Evolutionary conservation across 2,113 vertebrate genomes (phyloP), one percentile per base, ranked within the genome.

Genomic region (Cephalopholis sonnerati): DNA sequence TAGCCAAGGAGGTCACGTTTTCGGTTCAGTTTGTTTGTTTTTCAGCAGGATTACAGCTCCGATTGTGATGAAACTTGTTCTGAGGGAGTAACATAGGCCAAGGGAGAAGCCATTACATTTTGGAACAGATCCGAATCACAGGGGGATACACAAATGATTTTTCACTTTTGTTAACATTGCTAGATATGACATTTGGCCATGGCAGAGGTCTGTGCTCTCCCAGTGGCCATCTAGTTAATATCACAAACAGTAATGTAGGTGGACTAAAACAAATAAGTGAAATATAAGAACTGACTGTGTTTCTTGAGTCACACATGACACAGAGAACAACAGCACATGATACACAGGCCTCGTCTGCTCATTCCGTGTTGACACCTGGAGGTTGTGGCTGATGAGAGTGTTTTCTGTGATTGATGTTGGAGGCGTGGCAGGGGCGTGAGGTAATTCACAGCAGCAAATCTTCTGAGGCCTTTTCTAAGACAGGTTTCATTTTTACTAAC

Each of bases 371-470:
- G 72, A 82, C 77, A 88, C 77, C 78, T 84, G 77, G 74, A 79
- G 59, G 57, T 54, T 57, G 48, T 27, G 65, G 44, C 84, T 79
- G 68, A 77, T 66, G 74, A 71, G 70, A 55, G 57, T 54, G 74
- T 75, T 79, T 61, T 12, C 53, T 27, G 59, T 88, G 83, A 88
- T 82, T 88, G 89, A 93, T 78, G 85, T 74, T 51, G 86, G 48
- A 82, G 90, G 87, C 48, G 87, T 73, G 85, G 24, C 63, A 13
- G 36, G 18, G 67, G 44, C 13, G 46, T 2, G 3, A 66, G 80
- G 55, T 90, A 88, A 89, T 87, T 89, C 86, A 65, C 70, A 24
- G 79, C 74, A 25, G 77, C 79, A 81, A 76, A 88, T 88, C 78
- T 86, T 82, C 63, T 15, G 27, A n/a, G 66, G 53, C 65, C 62